Conservation (phyloP, 2,113 vertebrate species). For the Eclectus roratus region DNA sequence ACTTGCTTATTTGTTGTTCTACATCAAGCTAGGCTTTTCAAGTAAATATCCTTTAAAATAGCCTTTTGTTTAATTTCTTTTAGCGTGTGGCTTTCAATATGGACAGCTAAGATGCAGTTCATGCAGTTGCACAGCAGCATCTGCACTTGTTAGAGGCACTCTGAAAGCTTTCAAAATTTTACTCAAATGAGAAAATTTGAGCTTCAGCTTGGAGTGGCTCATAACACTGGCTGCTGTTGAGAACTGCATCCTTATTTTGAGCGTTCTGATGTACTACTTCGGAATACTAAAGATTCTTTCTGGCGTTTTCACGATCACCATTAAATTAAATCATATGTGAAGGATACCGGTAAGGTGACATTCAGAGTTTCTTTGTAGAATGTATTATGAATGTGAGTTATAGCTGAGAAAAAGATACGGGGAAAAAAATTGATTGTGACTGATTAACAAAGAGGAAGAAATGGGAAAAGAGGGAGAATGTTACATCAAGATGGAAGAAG, state of each 20-base stretch:
- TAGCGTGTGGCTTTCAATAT: neutral
- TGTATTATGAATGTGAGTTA: neutral
- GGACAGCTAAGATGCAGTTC: neutral
- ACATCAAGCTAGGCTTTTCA: neutral
- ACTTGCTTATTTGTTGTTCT: slow-evolving; percentile 7
- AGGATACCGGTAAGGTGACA: neutral
- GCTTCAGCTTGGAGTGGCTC: neutral
- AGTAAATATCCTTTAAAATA: neutral
- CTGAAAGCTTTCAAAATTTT: neutral
- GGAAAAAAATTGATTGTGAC: neutral
- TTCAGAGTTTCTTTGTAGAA: neutral
- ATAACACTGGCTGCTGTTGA: neutral
- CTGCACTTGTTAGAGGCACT: neutral
- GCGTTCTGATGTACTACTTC: neutral
- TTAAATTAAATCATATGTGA: neutral
- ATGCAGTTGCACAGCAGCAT: neutral
- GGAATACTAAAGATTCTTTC: neutral
- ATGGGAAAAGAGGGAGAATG: neutral
- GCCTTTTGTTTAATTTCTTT: neutral
- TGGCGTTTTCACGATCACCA: neutral
- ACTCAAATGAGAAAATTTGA: neutral
- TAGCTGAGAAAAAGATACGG: neutral
- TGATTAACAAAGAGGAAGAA: neutral
- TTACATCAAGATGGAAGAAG: neutral
- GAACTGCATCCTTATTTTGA: neutral